Conservation (phyloP, 2,888 invertebrate species). For the Rhyacophila evoluta region DNA sequence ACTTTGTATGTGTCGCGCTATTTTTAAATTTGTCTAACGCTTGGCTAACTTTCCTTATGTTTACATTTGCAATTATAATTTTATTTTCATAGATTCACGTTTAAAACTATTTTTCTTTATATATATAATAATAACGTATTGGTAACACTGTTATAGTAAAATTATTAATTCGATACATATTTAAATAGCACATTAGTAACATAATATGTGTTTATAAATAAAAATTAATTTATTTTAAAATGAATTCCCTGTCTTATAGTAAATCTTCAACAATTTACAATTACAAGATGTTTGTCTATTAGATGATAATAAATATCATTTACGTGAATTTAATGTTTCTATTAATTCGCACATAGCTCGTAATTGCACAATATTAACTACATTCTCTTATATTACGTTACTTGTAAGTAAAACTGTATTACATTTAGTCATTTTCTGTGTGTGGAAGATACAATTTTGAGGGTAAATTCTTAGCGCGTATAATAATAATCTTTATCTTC, state of each 20-base stretch:
- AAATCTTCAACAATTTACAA: too few relatives aligned
- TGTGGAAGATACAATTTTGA: too few relatives aligned
- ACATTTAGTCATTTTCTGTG: too few relatives aligned
- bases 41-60: neutral
- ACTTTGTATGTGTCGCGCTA: conserved; percentile 22
- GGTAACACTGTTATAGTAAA: neutral
- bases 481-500: neutral
- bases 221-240: too few relatives aligned
- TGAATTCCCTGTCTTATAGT: too few relatives aligned
- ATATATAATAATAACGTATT: too few relatives aligned
- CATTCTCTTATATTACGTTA: neutral
- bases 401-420: too few relatives aligned
- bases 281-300: too few relatives aligned
- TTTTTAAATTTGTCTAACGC: conserved; percentile 1
- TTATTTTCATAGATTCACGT: neutral
- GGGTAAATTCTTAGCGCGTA: neutral
- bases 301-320: neutral
- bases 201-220: neutral
- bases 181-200: neutral
- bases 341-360: neutral
- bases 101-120: neutral
- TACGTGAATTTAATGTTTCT: neutral
- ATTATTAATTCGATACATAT: neutral
- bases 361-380: neutral
- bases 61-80: neutral